Base-by-base conservation (phyloP, 1,140 invertebrate species). In the Macrotrachela quadricornifera region DNA sequence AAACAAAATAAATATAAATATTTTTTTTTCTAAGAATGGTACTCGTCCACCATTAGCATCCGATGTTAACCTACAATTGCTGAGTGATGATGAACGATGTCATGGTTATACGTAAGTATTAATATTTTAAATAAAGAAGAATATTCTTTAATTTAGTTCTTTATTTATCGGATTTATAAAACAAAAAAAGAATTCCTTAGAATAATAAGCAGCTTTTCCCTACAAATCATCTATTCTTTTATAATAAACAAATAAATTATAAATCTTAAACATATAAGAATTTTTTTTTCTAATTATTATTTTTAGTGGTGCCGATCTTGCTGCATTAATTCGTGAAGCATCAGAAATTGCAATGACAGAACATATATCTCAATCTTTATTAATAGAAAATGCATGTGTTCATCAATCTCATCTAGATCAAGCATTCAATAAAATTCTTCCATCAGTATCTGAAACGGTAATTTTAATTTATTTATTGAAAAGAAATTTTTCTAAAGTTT, bases 241-340 rank as follows among this genome's bases (percentile, higher is more conserved):
- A n/a, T n/a, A n/a, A n/a, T n/a, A n/a, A n/a, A n/a, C n/a, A n/a
- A n/a, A n/a, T n/a, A n/a, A n/a, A n/a, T n/a, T n/a, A n/a, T n/a
- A n/a, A n/a, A n/a, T n/a, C n/a, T n/a, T n/a, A n/a, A n/a, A n/a
- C n/a, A n/a, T n/a, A n/a, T 59, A 55, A 51, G 21, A 37, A 41
- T 42, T 16, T 50, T 17, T n/a, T n/a, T 55, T 6, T 43, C 1
- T 45, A 9, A 38, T n/a, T 57, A 42, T 48, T 54, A 17, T 56
- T 30, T 30, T 49, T 60, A 74, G 72, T 1, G 90, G 90, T 50
- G 90, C 90, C 14, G 91, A 96, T 74, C 71, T 96, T 39, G 80
- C 82, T 15, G 82, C 84, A 18, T 68, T 91, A 18, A 76, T 90
- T 0, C 74, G 80, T 58, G 83, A 87, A 70, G 82, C 87, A 0